Evolutionary conservation across 2,797 vertebrate genomes (phyloP).

Genomic region (Leptoclinus maculatus): DNA sequence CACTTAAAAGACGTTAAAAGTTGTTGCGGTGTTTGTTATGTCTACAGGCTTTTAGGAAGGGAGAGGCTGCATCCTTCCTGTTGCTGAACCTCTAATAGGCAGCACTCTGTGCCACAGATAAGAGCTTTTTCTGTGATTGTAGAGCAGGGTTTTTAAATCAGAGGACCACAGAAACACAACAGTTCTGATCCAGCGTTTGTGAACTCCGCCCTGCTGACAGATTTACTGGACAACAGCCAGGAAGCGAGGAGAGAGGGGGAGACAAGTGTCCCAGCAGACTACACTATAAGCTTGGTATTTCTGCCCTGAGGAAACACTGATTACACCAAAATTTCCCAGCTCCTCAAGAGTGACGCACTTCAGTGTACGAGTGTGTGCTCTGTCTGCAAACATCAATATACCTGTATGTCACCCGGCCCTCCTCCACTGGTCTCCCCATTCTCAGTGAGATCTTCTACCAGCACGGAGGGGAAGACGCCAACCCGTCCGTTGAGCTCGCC

Average conservation of each 20-base stretch:
- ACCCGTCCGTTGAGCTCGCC: conserved; percentile 93
- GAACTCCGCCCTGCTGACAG: conserved; percentile 68
- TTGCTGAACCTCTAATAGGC: conserved; percentile 55
- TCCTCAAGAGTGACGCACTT: conserved; percentile 8
- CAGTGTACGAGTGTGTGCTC: not conserved
- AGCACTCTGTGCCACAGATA: conserved; percentile 59
- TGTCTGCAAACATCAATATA: conserved; percentile 21
- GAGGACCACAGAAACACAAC: conserved; percentile 46
- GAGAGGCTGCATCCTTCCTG: conserved; percentile 80
- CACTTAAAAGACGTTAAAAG: conserved; percentile 21
- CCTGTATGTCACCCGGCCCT: conserved; percentile 64
- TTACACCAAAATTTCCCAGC: conserved; percentile 29
- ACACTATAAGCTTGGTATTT: conserved; percentile 37
- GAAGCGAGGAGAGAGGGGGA: conserved; percentile 31
- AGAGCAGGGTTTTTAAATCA: conserved; percentile 53
- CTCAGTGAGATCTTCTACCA: conserved; percentile 95
- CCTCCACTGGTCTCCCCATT: conserved; percentile 87
- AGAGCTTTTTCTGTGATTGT: conserved; percentile 60
- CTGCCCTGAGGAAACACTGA: conserved; percentile 49
- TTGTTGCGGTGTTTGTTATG: conserved; percentile 63
- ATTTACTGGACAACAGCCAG: conserved; percentile 57
- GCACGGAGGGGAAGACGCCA: conserved; percentile 95
- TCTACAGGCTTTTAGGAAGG: conserved; percentile 70
- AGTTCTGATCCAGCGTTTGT: conserved; percentile 58
- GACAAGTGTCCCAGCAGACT: conserved; percentile 17